phyloP scores from a whole-genome alignment of 2,797 vertebrate genomes.

The Periophthalmus magnuspinnatus region DNA sequence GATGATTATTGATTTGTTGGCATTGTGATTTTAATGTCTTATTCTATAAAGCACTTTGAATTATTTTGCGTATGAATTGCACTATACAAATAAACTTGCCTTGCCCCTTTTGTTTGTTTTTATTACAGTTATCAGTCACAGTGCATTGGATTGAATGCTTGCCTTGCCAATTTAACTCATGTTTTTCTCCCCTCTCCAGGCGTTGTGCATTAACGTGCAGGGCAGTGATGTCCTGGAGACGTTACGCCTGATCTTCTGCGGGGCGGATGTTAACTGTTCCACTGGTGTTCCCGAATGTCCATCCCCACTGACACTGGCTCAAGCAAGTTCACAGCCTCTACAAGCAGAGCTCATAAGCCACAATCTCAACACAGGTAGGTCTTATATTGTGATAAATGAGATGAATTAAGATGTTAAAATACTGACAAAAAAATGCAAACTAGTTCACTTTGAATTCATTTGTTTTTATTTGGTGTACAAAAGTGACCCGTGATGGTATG shows the following conservation, averaged over 20 bases:
- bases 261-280: conserved; percentile 85
- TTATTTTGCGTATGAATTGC: too few relatives aligned
- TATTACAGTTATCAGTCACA: background rate
- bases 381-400: background rate
- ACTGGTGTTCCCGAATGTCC: conserved; percentile 79
- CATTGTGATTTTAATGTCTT: too few relatives aligned
- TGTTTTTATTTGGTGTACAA: too few relatives aligned
- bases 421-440: too few relatives aligned
- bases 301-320: conserved; percentile 80
- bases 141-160: background rate
- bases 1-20: too few relatives aligned
- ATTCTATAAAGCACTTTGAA: too few relatives aligned
- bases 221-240: conserved; percentile 91
- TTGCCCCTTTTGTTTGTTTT: background rate
- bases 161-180: background rate
- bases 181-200: conserved; percentile 67
- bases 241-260: conserved; percentile 89
- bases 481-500: too few relatives aligned
- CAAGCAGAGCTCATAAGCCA: conserved; percentile 90
- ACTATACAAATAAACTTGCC: too few relatives aligned
- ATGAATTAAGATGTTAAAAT: too few relatives aligned
- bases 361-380: conserved; percentile 85
- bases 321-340: conserved; percentile 80
- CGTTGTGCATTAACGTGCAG: conserved; percentile 88
- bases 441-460: too few relatives aligned